A percentile compares a stretch with the other conserved stretches of the same genome.
Evolutionary conservation across 2,797 vertebrate genomes (phyloP).

Genomic region (Lacerta agilis): DNA sequence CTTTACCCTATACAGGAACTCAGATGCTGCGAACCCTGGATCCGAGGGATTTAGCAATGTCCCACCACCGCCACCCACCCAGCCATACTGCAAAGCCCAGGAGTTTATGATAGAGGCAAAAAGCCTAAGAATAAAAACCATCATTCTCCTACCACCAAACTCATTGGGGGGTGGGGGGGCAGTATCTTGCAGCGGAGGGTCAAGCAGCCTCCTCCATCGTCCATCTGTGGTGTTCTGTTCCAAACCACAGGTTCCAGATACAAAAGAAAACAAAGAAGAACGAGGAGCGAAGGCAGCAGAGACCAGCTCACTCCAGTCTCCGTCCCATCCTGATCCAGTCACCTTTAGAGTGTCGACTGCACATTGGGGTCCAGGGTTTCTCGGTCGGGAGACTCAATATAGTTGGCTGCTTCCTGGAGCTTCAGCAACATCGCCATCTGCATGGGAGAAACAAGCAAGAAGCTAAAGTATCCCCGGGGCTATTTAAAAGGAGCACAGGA

Average conservation of each 20-base stretch:
- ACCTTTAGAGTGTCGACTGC: conserved; percentile 79
- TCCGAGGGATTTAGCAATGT: not conserved
- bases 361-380: conserved; percentile 88
- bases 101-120: conserved; percentile 68
- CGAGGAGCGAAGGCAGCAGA: conserved; percentile 41
- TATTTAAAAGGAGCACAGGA: not conserved
- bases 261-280: conserved; percentile 57
- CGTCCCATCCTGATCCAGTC: conserved; percentile 32
- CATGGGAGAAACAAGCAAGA: not conserved
- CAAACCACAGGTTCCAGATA: conserved; percentile 34
- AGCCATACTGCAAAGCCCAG: conserved; percentile 48
- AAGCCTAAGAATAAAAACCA: conserved; percentile 64
- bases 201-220: conserved; percentile 29
- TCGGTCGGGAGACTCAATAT: conserved; percentile 93
- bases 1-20: not conserved
- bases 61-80: conserved; percentile 19
- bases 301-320: conserved; percentile 54
- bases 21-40: rapidly evolving
- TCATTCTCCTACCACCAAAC: conserved; percentile 67
- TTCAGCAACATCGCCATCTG: conserved; percentile 99
- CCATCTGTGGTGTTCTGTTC: conserved; percentile 39
- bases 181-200: conserved; percentile 18
- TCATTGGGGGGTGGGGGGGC: conserved; percentile 41
- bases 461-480: not conserved
- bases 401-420: conserved; percentile 98